Percentiles rank a stretch among this genome's conserved stretches.
These are phyloP conservation scores for Myotis yumanensis DNA, from an alignment of 2,113 vertebrate species.

Conservation along the genomic window DNA sequence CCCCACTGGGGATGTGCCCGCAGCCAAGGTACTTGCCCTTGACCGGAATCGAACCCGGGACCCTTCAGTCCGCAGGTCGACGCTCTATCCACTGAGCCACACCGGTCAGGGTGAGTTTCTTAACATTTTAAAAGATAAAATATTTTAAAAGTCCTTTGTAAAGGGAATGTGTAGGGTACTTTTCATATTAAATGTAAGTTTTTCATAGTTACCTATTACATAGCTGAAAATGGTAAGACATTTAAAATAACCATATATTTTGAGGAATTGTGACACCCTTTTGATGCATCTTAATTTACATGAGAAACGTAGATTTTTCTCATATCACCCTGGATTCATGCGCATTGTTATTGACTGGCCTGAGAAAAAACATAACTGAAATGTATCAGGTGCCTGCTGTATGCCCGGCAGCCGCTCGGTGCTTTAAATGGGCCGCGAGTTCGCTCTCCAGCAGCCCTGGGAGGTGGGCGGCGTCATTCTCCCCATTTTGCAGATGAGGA, in stretches of 20 bases:
- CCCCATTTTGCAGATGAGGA: constrained; percentile 1
- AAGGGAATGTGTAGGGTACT: neutral
- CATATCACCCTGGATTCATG: neutral
- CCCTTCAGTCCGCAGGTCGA: too few species aligned
- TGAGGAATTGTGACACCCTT: constrained; percentile 20
- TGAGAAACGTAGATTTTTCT: neutral
- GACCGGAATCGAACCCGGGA: too few species aligned
- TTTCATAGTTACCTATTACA: neutral
- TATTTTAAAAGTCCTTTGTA: neutral
- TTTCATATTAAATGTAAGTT: constrained; percentile 1
- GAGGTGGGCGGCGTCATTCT: neutral
- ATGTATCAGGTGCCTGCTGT: neutral
- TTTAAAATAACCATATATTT: neutral
- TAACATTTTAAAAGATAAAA: constrained; percentile 11
- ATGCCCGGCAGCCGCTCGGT: neutral
- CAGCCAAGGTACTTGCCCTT: too few species aligned
- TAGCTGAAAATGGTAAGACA: constrained; percentile 16
- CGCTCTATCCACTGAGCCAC: too few species aligned
- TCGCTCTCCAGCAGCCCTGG: neutral
- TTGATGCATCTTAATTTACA: constrained; percentile 27
- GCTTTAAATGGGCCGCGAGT: neutral
- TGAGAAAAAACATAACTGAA: neutral
- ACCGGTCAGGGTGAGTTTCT: too few species aligned
- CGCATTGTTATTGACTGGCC: neutral
- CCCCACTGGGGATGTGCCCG: too few species aligned